Conservation (phyloP, 2,113 vertebrate genomes). For the Labeo catla region DNA sequence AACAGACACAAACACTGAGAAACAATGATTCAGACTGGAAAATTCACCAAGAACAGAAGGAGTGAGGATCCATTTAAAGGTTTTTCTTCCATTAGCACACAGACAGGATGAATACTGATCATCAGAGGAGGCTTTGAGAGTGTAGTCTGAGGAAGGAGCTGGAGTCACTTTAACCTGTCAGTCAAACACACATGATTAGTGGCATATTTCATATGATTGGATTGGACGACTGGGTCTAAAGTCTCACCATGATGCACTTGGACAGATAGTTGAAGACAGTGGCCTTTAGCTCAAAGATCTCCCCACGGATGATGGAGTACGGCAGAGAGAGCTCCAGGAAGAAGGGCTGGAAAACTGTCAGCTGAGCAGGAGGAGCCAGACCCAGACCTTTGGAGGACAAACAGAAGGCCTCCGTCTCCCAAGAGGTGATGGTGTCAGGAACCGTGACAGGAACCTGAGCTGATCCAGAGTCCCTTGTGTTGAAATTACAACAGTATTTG, state of each 20-base stretch:
- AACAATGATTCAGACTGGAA: neutral
- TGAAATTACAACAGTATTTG: neutral
- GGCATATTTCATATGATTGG: neutral
- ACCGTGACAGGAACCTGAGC: slow-evolving; percentile 71
- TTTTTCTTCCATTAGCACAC: slow-evolving; percentile 70
- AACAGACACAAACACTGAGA: neutral
- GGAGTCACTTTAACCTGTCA: slow-evolving; percentile 74
- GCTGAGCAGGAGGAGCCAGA: slow-evolving; percentile 76
- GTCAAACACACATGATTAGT: slow-evolving; percentile 49
- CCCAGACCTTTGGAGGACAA: slow-evolving; percentile 81
- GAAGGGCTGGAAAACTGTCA: slow-evolving; percentile 87
- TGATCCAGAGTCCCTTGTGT: slow-evolving; percentile 74
- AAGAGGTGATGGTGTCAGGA: slow-evolving; percentile 88
- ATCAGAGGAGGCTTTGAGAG: slow-evolving; percentile 65
- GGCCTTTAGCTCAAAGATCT: slow-evolving; percentile 84
- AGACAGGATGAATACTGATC: slow-evolving; percentile 73
- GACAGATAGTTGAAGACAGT: slow-evolving; percentile 84
- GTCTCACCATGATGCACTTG: slow-evolving; percentile 81
- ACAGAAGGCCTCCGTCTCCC: slow-evolving; percentile 85
- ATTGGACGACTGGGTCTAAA: neutral
- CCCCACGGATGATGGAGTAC: slow-evolving; percentile 86
- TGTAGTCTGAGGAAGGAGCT: slow-evolving; percentile 70
- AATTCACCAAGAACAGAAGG: slow-evolving; percentile 76
- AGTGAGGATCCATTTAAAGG: slow-evolving; percentile 72
- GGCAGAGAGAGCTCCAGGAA: slow-evolving; percentile 86